Percentiles rank a stretch among this genome's conserved stretches.
These are phyloP conservation scores for Stercorarius parasiticus DNA, from an alignment of 2,113 vertebrate species.

Conservation along the genomic window DNA sequence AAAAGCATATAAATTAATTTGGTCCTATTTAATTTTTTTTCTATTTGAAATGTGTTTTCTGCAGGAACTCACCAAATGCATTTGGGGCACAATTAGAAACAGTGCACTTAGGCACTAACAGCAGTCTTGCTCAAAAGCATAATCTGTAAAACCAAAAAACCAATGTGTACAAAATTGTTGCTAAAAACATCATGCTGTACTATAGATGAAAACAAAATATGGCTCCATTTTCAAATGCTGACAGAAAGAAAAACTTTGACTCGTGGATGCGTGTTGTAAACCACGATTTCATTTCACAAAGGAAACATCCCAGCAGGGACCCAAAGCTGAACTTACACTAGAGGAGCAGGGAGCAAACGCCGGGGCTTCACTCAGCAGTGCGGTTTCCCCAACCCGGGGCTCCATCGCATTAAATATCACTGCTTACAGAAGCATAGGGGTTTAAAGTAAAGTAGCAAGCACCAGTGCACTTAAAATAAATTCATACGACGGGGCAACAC, in stretches of 20 bases:
- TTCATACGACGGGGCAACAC: neutral
- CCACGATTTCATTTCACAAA: accelerated
- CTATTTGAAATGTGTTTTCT: neutral
- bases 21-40: neutral
- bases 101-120: neutral
- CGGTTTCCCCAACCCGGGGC: accelerated
- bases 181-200: neutral
- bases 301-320: neutral
- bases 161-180: accelerated
- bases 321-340: neutral
- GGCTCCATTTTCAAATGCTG: accelerated
- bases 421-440: accelerated
- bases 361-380: accelerated
- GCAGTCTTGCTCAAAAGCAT: neutral
- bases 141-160: neutral
- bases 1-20: neutral
- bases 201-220: accelerated
- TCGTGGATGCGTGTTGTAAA: accelerated
- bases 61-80: neutral
- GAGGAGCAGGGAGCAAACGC: neutral
- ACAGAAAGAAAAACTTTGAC: neutral
- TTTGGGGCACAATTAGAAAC: neutral
- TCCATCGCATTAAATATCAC: neutral
- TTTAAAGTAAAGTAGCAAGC: neutral
- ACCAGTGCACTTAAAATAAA: neutral